Evolutionary conservation across 2,797 vertebrate genomes (phyloP).

Genomic region (Eulemur mongoz): DNA sequence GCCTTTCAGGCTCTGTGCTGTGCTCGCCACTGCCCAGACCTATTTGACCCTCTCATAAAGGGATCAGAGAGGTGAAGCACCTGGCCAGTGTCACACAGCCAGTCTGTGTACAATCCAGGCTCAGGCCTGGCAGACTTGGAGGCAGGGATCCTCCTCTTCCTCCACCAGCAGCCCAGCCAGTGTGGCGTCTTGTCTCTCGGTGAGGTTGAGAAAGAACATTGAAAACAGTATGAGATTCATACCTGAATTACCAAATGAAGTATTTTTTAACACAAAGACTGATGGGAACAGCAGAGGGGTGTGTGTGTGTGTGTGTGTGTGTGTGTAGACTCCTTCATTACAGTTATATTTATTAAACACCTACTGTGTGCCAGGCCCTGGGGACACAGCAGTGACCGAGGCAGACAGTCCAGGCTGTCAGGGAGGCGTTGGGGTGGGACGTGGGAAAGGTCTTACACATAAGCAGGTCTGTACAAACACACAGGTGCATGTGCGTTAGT

Average conservation of each 20-base stretch:
- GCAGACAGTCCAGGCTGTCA: no score
- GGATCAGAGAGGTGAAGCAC: background rate
- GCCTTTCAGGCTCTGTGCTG: background rate
- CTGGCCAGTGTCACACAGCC: background rate
- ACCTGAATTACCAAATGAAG: background rate
- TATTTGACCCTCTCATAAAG: background rate
- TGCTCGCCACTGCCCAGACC: background rate
- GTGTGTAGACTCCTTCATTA: background rate
- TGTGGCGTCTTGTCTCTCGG: background rate
- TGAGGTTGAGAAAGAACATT: background rate
- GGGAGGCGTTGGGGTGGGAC: background rate
- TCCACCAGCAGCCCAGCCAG: background rate
- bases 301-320: background rate
- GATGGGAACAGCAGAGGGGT: background rate
- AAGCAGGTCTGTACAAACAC: background rate
- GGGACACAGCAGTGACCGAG: background rate
- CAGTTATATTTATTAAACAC: background rate
- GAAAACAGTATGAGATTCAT: background rate
- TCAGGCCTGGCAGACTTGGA: background rate
- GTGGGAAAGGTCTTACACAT: background rate
- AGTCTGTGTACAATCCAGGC: background rate
- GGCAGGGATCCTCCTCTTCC: background rate
- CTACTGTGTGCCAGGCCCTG: background rate
- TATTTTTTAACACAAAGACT: background rate
- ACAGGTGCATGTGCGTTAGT: fast-evolving